phyloP scores from a whole-genome alignment of 2,113 vertebrate species.

The Chlorodrepanis virens region DNA sequence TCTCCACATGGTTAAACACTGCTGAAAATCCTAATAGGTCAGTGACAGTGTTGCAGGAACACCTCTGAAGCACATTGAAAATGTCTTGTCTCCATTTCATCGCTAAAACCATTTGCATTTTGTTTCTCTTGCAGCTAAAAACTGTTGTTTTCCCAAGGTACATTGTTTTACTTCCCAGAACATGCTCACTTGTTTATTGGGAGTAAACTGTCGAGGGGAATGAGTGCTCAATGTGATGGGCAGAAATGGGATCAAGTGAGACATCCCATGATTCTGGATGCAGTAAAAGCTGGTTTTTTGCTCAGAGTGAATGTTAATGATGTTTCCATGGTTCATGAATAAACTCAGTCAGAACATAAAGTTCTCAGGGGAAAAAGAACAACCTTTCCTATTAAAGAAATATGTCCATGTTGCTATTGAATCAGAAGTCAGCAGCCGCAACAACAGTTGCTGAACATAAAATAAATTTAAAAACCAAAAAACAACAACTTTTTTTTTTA shows the following conservation, averaged over 20 bases:
- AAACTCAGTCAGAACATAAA: slow-evolving; percentile 19
- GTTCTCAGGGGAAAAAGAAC: neutral
- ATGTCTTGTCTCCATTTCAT: slow-evolving; percentile 5
- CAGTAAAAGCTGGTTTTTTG: slow-evolving; percentile 39
- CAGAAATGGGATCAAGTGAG: slow-evolving; percentile 16
- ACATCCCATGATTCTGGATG: slow-evolving; percentile 15
- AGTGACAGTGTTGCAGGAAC: neutral
- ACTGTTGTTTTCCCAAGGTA: slow-evolving; percentile 11
- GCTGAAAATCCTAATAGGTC: neutral
- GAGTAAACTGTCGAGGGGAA: neutral
- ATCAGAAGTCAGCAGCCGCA: neutral
- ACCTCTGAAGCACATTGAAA: neutral
- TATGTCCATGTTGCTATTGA: neutral
- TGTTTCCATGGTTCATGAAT: slow-evolving; percentile 10
- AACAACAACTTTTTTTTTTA: neutral
- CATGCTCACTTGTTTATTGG: slow-evolving; percentile 3
- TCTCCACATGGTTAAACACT: neutral
- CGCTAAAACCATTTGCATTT: neutral
- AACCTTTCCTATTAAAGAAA: neutral
- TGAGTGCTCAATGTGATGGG: slow-evolving; percentile 8
- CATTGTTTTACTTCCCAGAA: neutral
- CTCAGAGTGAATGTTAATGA: slow-evolving; percentile 54
- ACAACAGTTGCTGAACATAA: neutral
- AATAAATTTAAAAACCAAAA: neutral
- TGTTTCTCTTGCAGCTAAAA: slow-evolving; percentile 5